Percentiles rank a stretch among this genome's conserved stretches.
phyloP scores from a whole-genome alignment of 2,113 vertebrate species.

The Penelope pileata region DNA sequence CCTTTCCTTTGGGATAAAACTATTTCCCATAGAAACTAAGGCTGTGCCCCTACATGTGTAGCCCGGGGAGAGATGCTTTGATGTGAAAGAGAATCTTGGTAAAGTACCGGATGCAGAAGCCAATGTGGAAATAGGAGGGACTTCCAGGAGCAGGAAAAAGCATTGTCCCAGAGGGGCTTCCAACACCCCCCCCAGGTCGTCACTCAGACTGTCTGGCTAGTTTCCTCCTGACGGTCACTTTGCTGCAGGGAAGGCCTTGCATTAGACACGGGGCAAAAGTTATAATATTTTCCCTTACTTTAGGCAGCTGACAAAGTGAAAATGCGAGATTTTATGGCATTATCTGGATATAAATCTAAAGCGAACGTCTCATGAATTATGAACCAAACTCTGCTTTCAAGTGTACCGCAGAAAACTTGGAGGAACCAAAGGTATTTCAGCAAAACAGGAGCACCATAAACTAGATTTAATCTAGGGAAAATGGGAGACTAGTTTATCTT shows the following conservation, averaged over 20 bases:
- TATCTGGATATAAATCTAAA: background rate
- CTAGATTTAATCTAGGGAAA: background rate
- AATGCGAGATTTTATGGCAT: slow-evolving; percentile 38
- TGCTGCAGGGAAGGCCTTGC: slow-evolving; percentile 48
- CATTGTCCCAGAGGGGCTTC: slow-evolving; percentile 75
- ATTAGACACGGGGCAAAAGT: slow-evolving; percentile 48
- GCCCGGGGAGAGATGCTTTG: slow-evolving; percentile 74
- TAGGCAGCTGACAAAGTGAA: slow-evolving; percentile 39
- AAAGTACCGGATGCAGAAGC: slow-evolving; percentile 74
- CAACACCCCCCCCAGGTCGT: slow-evolving; percentile 63
- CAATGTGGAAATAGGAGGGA: slow-evolving; percentile 78
- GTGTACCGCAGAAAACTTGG: background rate
- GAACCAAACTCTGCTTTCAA: background rate
- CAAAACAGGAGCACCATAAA: background rate
- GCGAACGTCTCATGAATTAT: background rate
- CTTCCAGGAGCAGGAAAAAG: slow-evolving; percentile 80
- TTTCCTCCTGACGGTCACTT: slow-evolving; percentile 74
- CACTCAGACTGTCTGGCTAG: slow-evolving; percentile 77
- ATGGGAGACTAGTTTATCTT: background rate
- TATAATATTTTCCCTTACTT: slow-evolving; percentile 42
- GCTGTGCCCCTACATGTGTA: slow-evolving; percentile 74
- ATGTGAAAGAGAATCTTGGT: slow-evolving; percentile 77
- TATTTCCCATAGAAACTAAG: slow-evolving; percentile 77
- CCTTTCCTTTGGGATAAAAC: slow-evolving; percentile 76
- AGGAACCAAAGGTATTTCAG: background rate